phyloP scores from a whole-genome alignment of 1,140 invertebrate genomes.

The Ephestia elutella region DNA sequence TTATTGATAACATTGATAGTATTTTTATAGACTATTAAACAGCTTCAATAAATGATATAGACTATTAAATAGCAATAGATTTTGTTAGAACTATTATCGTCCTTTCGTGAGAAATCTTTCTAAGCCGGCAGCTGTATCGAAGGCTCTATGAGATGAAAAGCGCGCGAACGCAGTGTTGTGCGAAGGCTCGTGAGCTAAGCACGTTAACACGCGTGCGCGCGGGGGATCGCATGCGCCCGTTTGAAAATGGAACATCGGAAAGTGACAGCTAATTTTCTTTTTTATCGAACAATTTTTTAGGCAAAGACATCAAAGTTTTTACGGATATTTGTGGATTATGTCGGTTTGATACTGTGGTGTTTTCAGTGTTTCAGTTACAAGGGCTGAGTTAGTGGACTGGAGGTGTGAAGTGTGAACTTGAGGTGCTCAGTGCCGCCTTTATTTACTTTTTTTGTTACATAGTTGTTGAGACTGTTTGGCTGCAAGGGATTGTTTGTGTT shows the following conservation, averaged over 20 bases:
- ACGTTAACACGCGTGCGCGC: conserved; percentile 55
- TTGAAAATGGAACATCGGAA: conserved; percentile 47
- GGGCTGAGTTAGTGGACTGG: conserved; percentile 60
- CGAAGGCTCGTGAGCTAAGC: conserved; percentile 61
- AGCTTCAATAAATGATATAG: conserved; percentile 3
- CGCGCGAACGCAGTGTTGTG: conserved; percentile 69
- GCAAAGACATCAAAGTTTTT: conserved; percentile 14
- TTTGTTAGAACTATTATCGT: conserved; percentile 20
- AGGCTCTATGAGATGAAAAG: conserved; percentile 65
- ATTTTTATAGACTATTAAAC: too few relatives aligned
- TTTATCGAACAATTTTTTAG: conserved; percentile 16
- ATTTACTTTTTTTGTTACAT: conserved; percentile 11
- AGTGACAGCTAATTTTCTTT: conserved; percentile 25
- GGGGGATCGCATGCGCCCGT: conserved; percentile 28
- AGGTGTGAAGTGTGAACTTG: conserved; percentile 51
- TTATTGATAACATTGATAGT: too few relatives aligned
- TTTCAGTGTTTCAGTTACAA: conserved; percentile 60
- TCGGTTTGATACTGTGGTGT: not conserved
- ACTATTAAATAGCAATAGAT: conserved; percentile 30
- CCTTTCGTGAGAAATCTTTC: conserved; percentile 50
- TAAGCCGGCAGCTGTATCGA: conserved; percentile 39
- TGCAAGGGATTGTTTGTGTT: conserved; percentile 24
- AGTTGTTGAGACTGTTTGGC: conserved; percentile 12
- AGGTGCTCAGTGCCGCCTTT: conserved; percentile 1
- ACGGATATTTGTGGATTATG: conserved; percentile 1